Evolutionary conservation across 23 tunicate species (phyloP).

Genomic region (Clavelina lepadiformis): DNA sequence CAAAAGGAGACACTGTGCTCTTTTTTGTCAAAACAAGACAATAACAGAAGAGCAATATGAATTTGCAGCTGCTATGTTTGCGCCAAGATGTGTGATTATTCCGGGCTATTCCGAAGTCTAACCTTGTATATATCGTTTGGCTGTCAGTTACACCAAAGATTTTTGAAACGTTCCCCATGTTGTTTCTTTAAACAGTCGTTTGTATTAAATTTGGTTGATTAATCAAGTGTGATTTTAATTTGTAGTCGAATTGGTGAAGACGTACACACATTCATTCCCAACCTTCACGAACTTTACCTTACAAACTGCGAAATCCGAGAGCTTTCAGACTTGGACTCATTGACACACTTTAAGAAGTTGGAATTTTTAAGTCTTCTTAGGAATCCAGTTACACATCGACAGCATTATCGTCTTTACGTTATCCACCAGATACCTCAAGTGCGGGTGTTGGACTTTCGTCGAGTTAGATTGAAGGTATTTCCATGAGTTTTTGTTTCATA

Average conservation of each 20-base stretch:
- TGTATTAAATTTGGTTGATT: neutral
- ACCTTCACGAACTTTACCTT: conserved; percentile 62
- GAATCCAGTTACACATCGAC: conserved; percentile 61
- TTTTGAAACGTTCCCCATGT: neutral
- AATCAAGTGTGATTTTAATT: neutral
- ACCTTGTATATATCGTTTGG: too few species aligned
- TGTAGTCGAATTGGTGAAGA: conserved; percentile 63
- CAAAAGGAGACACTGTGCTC: too few species aligned
- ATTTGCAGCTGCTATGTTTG: too few species aligned
- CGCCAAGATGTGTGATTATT: too few species aligned
- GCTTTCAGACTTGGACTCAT: conserved; percentile 51
- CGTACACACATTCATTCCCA: conserved; percentile 58
- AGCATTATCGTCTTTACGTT: conserved; percentile 68
- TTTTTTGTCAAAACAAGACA: too few species aligned
- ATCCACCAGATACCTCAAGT: conserved; percentile 63
- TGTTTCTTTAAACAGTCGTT: neutral
- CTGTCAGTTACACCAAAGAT: too few species aligned
- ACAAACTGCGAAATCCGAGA: conserved; percentile 88
- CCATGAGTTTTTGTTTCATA: neutral
- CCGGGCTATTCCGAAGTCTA: too few species aligned
- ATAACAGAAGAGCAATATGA: too few species aligned
- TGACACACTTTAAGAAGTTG: conserved; percentile 63
- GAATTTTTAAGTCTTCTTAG: conserved; percentile 73
- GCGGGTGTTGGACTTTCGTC: conserved; percentile 79
- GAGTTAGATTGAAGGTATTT: conserved; percentile 53